These are phyloP conservation scores for Brenthis hecate DNA, from an alignment of 2,888 invertebrate genomes.

Conservation along the genomic window DNA sequence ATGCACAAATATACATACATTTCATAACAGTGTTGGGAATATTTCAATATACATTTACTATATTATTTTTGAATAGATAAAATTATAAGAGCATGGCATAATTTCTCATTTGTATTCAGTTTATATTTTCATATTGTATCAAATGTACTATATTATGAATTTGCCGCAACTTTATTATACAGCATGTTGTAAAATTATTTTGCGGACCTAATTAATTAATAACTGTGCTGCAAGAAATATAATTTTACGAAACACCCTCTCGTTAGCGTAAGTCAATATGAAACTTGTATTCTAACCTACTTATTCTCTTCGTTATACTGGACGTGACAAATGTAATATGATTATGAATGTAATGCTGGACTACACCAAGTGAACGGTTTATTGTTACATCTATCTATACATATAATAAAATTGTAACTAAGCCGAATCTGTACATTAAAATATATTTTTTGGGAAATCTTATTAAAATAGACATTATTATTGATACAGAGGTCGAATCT, in stretches of 20 bases:
- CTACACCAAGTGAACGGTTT: background rate
- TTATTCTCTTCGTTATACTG: conserved; percentile 18
- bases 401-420: too few relatives aligned
- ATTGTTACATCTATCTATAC: background rate
- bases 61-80: too few relatives aligned
- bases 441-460: too few relatives aligned
- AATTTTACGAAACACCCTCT: conserved; percentile 28
- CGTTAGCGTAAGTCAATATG: conserved; percentile 30
- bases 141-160: background rate
- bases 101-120: too few relatives aligned
- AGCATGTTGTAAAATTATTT: conserved; percentile 15
- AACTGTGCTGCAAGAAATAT: conserved; percentile 23
- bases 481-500: too few relatives aligned
- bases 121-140: too few relatives aligned
- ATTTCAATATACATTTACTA: too few relatives aligned
- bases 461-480: too few relatives aligned
- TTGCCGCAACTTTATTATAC: background rate
- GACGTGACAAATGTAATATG: conserved; percentile 21
- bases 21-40: too few relatives aligned
- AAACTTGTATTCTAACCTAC: conserved; percentile 23
- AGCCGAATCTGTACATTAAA: too few relatives aligned
- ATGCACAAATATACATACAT: too few relatives aligned
- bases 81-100: too few relatives aligned
- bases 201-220: conserved; percentile 30
- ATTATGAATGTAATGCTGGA: conserved; percentile 22